phyloP scores from a whole-genome alignment of 1,140 invertebrate species.

The Agrilus planipennis region DNA sequence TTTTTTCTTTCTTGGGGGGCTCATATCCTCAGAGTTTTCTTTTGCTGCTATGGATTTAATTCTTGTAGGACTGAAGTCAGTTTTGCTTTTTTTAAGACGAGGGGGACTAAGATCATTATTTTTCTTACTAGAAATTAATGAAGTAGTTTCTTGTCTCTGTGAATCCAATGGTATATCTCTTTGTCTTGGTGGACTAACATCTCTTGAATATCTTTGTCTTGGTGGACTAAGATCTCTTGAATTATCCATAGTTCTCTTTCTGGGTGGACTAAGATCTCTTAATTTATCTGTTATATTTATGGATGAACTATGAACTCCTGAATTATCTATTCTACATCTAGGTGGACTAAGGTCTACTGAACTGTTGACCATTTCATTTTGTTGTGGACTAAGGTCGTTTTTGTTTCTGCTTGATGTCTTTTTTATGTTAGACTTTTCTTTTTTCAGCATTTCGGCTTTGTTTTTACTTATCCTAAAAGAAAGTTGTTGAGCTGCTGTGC shows the following conservation, averaged over 20 bases:
- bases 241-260: slow-evolving; percentile 13
- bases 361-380: slow-evolving; percentile 10
- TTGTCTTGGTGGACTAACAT: slow-evolving; percentile 10
- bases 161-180: slow-evolving; percentile 8
- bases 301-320: slow-evolving; percentile 10
- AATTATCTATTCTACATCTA: slow-evolving; percentile 23
- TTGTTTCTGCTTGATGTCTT: not conserved
- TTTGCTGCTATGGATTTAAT: not conserved
- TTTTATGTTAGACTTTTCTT: not conserved
- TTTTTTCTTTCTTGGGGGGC: not conserved
- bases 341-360: slow-evolving; percentile 25
- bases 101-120: not conserved
- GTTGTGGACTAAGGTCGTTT: not conserved
- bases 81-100: not conserved
- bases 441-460: not conserved
- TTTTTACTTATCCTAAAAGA: not conserved
- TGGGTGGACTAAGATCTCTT: slow-evolving; percentile 24
- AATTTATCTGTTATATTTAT: no score
- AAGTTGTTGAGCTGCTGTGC: not conserved
- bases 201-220: slow-evolving; percentile 5
- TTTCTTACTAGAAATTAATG: no score
- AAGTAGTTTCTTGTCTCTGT: no score
- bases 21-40: not conserved
- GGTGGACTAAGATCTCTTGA: slow-evolving; percentile 9
- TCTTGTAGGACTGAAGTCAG: not conserved